Conservation (phyloP, 1,140 invertebrate species). For the Hyposmocoma kahamanoa region DNA sequence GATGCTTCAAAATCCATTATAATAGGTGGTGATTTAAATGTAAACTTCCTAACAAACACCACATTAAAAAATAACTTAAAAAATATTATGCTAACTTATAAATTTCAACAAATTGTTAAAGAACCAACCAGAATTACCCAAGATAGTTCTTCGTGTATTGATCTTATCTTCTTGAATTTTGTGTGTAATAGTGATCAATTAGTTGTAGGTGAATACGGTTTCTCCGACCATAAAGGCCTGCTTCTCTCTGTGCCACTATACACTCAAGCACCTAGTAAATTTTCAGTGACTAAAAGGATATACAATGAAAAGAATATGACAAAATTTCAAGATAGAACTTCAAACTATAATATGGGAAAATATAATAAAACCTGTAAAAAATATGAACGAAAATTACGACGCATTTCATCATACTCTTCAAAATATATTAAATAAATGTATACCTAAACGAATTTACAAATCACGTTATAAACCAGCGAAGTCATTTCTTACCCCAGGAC, state of each 20-base stretch:
- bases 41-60: background rate
- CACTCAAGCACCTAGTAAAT: background rate
- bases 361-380: background rate
- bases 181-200: background rate
- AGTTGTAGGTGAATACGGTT: slow-evolving; percentile 1
- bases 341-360: background rate
- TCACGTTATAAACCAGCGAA: background rate
- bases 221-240: slow-evolving; percentile 5
- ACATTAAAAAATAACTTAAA: background rate
- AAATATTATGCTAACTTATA: background rate
- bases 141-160: slow-evolving; percentile 1
- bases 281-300: background rate
- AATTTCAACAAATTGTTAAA: slow-evolving; percentile 1
- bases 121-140: slow-evolving; percentile 1
- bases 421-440: background rate
- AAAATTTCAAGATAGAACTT: slow-evolving; percentile 2
- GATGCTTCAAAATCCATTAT: background rate
- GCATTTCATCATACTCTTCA: background rate
- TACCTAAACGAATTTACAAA: background rate
- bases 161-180: slow-evolving; percentile 7
- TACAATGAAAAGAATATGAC: background rate
- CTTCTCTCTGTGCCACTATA: background rate
- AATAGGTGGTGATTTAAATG: slow-evolving; percentile 6
- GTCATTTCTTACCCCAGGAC: slow-evolving; percentile 1
- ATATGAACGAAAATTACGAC: slow-evolving; percentile 7